Evolutionary conservation across 2,888 invertebrate genomes (phyloP), one percentile per base, ranked within the genome.

Genomic region (Andrena chrysosceles): DNA sequence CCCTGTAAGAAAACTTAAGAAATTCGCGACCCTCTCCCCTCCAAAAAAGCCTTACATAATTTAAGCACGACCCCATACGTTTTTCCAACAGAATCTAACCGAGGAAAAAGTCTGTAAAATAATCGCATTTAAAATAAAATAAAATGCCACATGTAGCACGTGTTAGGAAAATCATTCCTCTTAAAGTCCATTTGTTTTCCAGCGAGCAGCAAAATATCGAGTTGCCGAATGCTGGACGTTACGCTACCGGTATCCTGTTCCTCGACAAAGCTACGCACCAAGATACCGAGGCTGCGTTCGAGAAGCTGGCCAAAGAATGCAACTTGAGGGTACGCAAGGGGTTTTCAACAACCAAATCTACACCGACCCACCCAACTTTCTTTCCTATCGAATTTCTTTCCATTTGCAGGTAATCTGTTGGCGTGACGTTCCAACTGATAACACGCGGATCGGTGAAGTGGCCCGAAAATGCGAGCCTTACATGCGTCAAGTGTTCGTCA

Each of bases 221-320:
- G 86, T 95, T 99, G 89, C 99, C 99, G 8, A 96, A 96, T 26
- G 96, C 96, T 90, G 99, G 99, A 4, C 95, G 96, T 87, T 99
- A 99, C 95, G 99, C 99, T 72, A 99, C 99, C 26, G 99, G 99
- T 81, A 98, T 99, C 86, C 96, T 99, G 93, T 99, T 98, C 95
- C 95, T 99, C 94, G 98, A 99, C 94, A 97, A 97, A 93, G 95
- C 96, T 68, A 97, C 97, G 91, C 97, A 97, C 91, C 95, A 96
- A 90, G 96, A 97, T 89, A 96, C 96, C 74, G 98, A 99, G 94
- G 95, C 96, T 88, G 96, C 96, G 90, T 99, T 99, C 94, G 95
- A 96, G 84, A 96, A 95, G 86, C 95, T 99, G 91, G 98, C 99
- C 75, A 95, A 96, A 89, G 97, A 97, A 89, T 95, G 98, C 92